Evolutionary conservation across 2,113 vertebrate species (phyloP), one percentile per base, ranked within the genome.

Genomic region (Marmota monax): DNA sequence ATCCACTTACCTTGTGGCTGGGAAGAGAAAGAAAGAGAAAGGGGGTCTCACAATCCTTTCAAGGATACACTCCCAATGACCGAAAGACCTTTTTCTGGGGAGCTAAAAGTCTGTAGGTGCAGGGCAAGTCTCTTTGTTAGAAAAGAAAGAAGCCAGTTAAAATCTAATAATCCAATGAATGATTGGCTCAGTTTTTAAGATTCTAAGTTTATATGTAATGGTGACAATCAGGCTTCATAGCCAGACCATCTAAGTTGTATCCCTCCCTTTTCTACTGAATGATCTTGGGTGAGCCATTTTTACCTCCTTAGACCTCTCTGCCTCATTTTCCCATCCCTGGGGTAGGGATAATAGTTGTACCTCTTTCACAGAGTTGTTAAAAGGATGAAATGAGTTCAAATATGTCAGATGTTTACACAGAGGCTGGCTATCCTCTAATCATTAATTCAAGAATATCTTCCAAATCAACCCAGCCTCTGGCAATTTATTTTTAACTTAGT

Each of bases 401-500:
- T 39, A 80, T 34, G 22, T 58, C 63, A 78, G 9, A 14, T 73
- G 16, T 42, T 78, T 78, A 89, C 78, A 53, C 12, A 93, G n/a
- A 67, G 34, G 10, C 51, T 95, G 45, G 16, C 67, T 88, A 10
- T n/a, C 14, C 10, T 92, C 51, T 65, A 48, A 63, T 11, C 22
- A 5, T 39, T 42, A 94, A 78, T 74, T 63, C 0, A 88, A 82
- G 85, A 87, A n/a, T 5, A 53, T 69, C 20, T 74, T 39, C 14
- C 27, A 82, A 77, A 88, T 80, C 22, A 90, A 67, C 10, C 25
- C 11, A 23, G 45, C 45, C 90, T 83, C 20, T 53, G 56, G 39
- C 11, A 79, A 65, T 84, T 73, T 67, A 74, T 90, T 93, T 91
- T 91, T 89, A 85, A 83, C 67, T 69, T 53, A 63, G 53, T 82